Base-by-base conservation (phyloP, 2,888 invertebrate species). In the Rhimphoctona megacephalus region DNA sequence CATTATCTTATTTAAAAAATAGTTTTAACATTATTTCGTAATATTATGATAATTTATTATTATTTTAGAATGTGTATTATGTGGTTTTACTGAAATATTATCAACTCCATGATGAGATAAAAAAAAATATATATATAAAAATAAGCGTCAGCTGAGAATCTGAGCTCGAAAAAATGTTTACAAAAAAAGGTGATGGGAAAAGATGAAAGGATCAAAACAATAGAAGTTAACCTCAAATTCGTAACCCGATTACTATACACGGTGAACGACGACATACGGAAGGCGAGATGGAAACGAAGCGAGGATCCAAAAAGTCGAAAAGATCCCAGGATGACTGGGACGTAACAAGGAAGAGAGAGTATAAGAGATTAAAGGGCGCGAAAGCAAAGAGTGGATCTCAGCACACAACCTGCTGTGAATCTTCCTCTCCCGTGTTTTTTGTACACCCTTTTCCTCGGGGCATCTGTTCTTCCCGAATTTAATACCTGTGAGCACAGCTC, bases 181-280 rank as follows among this genome's bases (percentile, higher is more conserved):
- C 36, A 76, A 61, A 22, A 81, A 30, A 72, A 43, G 9, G 46
- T 46, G 25, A 61, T 25, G 36, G 54, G 52, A 52, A n/a, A 19
- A 66, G 43, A 69, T 25, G n/a, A 54, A 9, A 39, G 36, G 61
- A 81, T 81, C 36, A 33, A 86, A 85, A 83, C 85, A 88, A 88
- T 73, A 87, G 78, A 83, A 69, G 78, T 67, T 85, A 84, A 83
- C 82, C 84, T 73, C 79, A 85, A 66, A 84, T 73, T 87, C 81
- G 87, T 89, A 85, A 89, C 83, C 78, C 84, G 79, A 87, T 79
- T 74, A 87, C 67, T 83, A 54, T 61, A 61, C 36, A 8, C 54
- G 72, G 49, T 66, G 76, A 66, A 69, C 46, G 74, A 81, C 89
- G 86, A 89, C 89, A 89, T 87, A 89, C 88, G 89, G 89, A 43